Evolutionary conservation across 2,113 vertebrate genomes (phyloP).

Genomic region (Cyanoliseus patagonus): DNA sequence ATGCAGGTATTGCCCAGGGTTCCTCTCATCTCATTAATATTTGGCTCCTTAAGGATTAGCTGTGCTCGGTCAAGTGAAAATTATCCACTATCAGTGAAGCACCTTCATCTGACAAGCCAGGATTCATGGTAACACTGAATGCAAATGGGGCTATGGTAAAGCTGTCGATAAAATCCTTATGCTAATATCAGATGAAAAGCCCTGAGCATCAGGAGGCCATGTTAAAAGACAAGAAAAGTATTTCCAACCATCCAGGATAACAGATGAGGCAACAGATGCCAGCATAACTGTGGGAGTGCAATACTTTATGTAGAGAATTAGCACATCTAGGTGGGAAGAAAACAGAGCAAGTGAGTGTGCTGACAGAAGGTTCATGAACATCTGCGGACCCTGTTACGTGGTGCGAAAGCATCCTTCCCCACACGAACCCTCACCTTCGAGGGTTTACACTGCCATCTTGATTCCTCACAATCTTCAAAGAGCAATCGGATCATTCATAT

Average conservation of each 20-base stretch:
- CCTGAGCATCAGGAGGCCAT: neutral
- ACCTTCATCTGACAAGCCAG: neutral
- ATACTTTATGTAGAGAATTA: neutral
- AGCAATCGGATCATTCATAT: neutral
- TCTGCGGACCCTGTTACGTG: neutral
- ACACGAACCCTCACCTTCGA: neutral
- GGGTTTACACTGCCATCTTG: neutral
- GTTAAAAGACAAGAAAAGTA: neutral
- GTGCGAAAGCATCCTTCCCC: neutral
- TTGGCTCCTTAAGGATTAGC: neutral
- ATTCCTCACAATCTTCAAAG: neutral
- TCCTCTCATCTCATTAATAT: neutral
- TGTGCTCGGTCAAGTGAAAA: neutral
- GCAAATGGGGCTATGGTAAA: neutral
- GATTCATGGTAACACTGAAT: neutral
- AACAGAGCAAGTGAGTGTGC: fast-evolving
- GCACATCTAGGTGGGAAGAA: neutral
- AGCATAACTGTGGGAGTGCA: neutral
- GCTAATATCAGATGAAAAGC: neutral
- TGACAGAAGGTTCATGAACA: neutral
- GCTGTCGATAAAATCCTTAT: neutral
- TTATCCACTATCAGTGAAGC: neutral
- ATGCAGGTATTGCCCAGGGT: neutral
- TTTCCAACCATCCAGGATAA: neutral
- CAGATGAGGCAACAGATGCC: neutral